Percentiles rank a stretch among this genome's conserved stretches.
Evolutionary conservation across 92 coral and sea anemone species (phyloP).

Genomic region (Phenganax stokvisi): DNA sequence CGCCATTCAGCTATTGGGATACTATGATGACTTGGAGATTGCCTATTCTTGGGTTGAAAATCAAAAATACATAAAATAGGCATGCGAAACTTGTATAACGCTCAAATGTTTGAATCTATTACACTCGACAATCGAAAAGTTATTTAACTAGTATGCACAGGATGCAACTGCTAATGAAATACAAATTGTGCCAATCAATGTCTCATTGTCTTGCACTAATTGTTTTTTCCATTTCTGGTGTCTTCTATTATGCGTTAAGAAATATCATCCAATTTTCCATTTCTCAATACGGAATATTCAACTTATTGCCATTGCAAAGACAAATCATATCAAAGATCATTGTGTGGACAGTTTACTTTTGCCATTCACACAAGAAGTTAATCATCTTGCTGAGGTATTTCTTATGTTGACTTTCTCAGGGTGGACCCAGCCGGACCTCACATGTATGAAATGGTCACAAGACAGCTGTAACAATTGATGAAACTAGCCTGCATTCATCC

Average conservation of each 20-base stretch:
- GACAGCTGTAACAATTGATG: too few relatives aligned
- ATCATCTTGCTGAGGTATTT: slow-evolving; percentile 34
- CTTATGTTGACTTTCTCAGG: too few relatives aligned
- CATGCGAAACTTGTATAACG: background rate
- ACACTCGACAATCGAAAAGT: too few relatives aligned
- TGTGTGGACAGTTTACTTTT: slow-evolving; percentile 35
- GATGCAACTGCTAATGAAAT: too few relatives aligned
- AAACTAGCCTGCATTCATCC: too few relatives aligned
- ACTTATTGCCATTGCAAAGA: slow-evolving; percentile 34
- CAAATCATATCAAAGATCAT: slow-evolving; percentile 32
- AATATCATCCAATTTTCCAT: slow-evolving; percentile 29
- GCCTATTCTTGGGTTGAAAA: slow-evolving; percentile 28
- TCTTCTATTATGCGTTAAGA: slow-evolving; percentile 25
- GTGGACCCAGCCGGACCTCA: too few relatives aligned
- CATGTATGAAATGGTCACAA: too few relatives aligned
- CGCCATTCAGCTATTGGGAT: slow-evolving; percentile 32
- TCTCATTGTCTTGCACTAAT: too few relatives aligned
- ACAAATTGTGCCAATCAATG: too few relatives aligned
- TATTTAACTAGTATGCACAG: too few relatives aligned
- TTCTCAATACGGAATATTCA: slow-evolving; percentile 36
- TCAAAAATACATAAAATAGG: slow-evolving; percentile 43
- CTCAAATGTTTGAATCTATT: background rate
- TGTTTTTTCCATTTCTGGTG: background rate
- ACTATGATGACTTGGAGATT: slow-evolving; percentile 32
- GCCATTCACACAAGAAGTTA: slow-evolving; percentile 34